phyloP scores from a whole-genome alignment of 2,113 vertebrate genomes.

The Hiodon tergisus region DNA sequence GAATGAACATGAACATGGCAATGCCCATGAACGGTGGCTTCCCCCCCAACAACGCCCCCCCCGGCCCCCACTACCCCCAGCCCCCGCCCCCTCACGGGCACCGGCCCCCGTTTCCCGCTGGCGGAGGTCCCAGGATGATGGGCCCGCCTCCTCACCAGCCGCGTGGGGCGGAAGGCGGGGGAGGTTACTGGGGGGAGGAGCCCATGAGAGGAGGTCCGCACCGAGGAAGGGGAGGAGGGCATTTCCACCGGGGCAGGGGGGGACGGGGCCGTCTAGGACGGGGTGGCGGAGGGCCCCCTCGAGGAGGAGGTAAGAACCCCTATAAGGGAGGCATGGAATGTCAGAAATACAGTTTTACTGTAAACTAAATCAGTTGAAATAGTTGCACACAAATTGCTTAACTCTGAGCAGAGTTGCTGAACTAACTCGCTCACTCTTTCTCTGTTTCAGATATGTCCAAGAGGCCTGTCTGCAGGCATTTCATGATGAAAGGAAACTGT shows the following conservation, averaged over 20 bases:
- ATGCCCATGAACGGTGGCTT: slow-evolving; percentile 76
- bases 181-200: slow-evolving; percentile 82
- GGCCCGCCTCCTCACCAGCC: slow-evolving; percentile 69
- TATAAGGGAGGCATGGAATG: too few species aligned
- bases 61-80: slow-evolving; percentile 69
- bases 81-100: slow-evolving; percentile 71
- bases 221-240: slow-evolving; percentile 51
- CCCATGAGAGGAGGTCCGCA: slow-evolving; percentile 78
- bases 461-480: slow-evolving; percentile 81
- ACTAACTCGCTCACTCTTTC: not conserved
- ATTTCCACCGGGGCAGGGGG: slow-evolving; percentile 74
- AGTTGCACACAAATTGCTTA: too few species aligned
- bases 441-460: slow-evolving; percentile 78
- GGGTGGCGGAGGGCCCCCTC: slow-evolving; percentile 29
- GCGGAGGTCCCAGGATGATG: slow-evolving; percentile 69
- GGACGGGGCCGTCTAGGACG: slow-evolving; percentile 37
- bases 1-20: slow-evolving; percentile 60
- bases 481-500: slow-evolving; percentile 92
- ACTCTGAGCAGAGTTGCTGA: too few species aligned
- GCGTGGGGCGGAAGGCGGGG: slow-evolving; percentile 51
- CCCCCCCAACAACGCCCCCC: slow-evolving; percentile 67
- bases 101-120: slow-evolving; percentile 58
- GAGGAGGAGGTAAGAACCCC: slow-evolving; percentile 60
- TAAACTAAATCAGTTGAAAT: too few species aligned
- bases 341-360: too few species aligned